Evolutionary conservation across 2,113 vertebrate genomes (phyloP), one percentile per base, ranked within the genome.

Genomic region (Galbula dea): DNA sequence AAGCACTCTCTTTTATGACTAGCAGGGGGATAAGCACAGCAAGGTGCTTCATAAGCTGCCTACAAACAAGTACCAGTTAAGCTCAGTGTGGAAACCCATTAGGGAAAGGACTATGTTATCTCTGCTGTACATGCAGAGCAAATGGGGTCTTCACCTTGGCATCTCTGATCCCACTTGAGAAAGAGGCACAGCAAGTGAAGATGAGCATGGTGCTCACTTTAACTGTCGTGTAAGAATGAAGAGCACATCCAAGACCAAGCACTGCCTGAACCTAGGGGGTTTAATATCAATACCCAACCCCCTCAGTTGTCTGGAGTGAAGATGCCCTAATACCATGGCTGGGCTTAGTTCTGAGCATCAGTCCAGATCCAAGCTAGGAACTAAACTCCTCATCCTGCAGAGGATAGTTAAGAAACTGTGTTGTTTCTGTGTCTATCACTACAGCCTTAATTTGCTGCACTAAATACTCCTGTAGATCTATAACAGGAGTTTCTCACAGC

Each of bases 111-210:
- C 52, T 43, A 2, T 12, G 11, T 51, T 77, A 30, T 37, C 55
- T 78, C 59, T 57, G 14, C 9, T 18, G 29, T 2, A 32, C 24
- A 9, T 5, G 23, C 30, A 30, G 48, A 86, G 30, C 18, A 75
- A 26, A 61, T 11, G 9, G n/a, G 12, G 5, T 59, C 68, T 65
- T 88, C 36, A 15, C 4, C 52, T 75, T 67, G n/a, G 5, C 8
- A 1, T 41, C 24, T 83, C 36, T 65, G 39, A 67, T 78, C 41
- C 32, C 26, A 55, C 20, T 30, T 37, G 48, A 27, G 54, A 24
- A 76, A 58, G 29, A 12, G 3, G 26, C 0, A 1, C 7, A 26
- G 14, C 30, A 43, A 39, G 8, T 19, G 39, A n/a, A n/a, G n/a
- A 72, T 67, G 78, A 69, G 7, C 5, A 43, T 12, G 15, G 14